These are phyloP conservation scores for Streptopelia turtur DNA, from an alignment of 2,797 vertebrate species.

Conservation along the genomic window DNA sequence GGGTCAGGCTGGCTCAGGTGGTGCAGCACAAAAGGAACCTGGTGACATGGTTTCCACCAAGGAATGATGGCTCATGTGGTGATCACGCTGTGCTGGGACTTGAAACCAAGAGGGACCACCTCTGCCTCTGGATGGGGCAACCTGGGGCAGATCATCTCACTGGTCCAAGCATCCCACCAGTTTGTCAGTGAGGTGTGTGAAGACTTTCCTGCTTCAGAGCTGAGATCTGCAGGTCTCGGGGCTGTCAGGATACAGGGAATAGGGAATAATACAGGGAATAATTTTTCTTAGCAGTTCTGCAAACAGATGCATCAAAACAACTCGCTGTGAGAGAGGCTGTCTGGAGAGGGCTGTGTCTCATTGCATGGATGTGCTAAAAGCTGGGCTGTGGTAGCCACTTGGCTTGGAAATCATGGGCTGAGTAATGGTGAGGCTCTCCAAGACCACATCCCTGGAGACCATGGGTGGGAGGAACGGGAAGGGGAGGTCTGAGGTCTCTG, in stretches of 20 bases:
- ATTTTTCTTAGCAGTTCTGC: neutral
- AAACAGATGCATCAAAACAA: neutral
- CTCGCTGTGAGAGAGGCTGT: neutral
- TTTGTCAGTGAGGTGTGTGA: neutral
- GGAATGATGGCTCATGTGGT: rapidly evolving
- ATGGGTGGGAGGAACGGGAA: rapidly evolving
- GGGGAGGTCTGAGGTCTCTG: rapidly evolving
- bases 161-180: neutral
- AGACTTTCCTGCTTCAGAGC: neutral
- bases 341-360: neutral
- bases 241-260: neutral
- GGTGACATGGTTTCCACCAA: neutral
- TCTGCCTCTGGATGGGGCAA: neutral
- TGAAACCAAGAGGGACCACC: neutral
- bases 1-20: neutral
- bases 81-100: neutral
- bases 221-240: neutral
- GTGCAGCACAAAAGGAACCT: neutral
- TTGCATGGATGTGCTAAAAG: neutral
- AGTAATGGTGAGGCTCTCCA: neutral
- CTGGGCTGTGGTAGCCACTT: neutral
- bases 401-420: neutral
- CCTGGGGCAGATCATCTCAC: rapidly evolving
- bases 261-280: neutral
- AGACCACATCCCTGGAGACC: neutral